A percentile compares a stretch with the other conserved stretches of the same genome.
Evolutionary conservation across 2,113 vertebrate species (phyloP).

Genomic region (Oncorhynchus mykiss): DNA sequence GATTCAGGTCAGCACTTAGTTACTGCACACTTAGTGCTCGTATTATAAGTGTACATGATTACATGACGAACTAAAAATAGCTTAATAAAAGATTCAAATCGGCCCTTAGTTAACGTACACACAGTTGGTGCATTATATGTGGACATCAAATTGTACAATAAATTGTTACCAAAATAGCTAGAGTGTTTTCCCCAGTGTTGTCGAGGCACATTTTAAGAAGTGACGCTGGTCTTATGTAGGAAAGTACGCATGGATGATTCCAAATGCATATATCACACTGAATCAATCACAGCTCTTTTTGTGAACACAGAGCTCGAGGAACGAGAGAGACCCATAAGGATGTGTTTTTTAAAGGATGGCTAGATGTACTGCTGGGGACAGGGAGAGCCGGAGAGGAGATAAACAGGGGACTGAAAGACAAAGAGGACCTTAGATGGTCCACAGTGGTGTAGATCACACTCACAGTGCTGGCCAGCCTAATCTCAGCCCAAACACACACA

Average conservation of each 20-base stretch:
- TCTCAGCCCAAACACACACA: constrained; percentile 2
- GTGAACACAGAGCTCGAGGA: constrained; percentile 32
- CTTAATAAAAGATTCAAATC: too few species aligned
- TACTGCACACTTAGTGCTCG: too few species aligned
- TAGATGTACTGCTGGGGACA: constrained; percentile 31
- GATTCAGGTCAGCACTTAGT: too few species aligned
- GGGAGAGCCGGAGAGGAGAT: constrained; percentile 1
- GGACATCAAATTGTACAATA: too few species aligned
- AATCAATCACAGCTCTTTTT: background rate
- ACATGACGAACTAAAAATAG: too few species aligned
- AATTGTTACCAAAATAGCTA: background rate
- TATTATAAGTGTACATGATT: too few species aligned
- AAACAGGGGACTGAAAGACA: constrained; percentile 24
- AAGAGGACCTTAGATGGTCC: constrained; percentile 2
- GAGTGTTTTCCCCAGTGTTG: background rate
- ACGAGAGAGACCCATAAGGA: constrained; percentile 13
- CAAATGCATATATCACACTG: background rate
- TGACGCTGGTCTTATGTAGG: background rate
- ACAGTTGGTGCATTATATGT: too few species aligned
- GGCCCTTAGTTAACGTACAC: too few species aligned
- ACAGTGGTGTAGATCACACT: background rate
- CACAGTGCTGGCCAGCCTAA: background rate
- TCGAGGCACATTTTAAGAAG: background rate
- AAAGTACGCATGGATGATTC: background rate
- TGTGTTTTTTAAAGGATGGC: constrained; percentile 10